phyloP scores from a whole-genome alignment of 1,140 invertebrate genomes.

The Drosophila bifasciata region DNA sequence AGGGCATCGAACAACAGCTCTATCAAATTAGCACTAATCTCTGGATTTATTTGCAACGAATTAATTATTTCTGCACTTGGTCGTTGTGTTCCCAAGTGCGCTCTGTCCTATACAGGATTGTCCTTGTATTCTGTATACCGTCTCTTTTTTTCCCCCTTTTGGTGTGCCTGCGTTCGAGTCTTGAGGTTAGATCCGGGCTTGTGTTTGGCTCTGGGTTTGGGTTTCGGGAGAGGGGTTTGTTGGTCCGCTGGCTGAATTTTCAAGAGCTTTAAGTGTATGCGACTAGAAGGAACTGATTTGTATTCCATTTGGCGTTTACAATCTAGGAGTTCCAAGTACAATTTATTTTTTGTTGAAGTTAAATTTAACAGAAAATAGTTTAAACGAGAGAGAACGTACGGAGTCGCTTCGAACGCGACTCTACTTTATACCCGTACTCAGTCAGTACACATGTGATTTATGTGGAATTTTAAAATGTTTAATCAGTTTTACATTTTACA shows the following conservation, averaged over 20 bases:
- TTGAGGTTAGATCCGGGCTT: not conserved
- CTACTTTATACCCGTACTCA: no score
- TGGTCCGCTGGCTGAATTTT: conserved; percentile 15
- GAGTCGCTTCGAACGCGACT: no score
- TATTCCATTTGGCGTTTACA: conserved; percentile 36
- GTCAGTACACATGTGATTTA: no score
- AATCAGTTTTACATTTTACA: no score
- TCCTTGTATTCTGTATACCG: conserved; percentile 19
- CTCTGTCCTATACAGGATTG: conserved; percentile 14
- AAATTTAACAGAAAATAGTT: not conserved
- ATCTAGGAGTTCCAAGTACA: conserved; percentile 2
- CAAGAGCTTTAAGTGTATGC: conserved; percentile 42
- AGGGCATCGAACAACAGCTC: conserved; percentile 45
- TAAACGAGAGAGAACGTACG: no score
- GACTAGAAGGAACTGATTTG: conserved; percentile 44
- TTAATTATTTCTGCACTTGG: conserved; percentile 72
- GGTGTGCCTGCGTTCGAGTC: conserved; percentile 12
- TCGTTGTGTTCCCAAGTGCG: conserved; percentile 29
- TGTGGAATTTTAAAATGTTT: no score
- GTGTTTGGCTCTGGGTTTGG: no score
- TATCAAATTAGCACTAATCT: conserved; percentile 61
- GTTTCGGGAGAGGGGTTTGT: conserved; percentile 1
- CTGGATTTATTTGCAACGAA: conserved; percentile 60
- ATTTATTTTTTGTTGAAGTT: conserved; percentile 7
- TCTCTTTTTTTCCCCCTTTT: conserved; percentile 12